phyloP scores from a whole-genome alignment of 2,113 vertebrate genomes.

The Istiophorus platypterus region DNA sequence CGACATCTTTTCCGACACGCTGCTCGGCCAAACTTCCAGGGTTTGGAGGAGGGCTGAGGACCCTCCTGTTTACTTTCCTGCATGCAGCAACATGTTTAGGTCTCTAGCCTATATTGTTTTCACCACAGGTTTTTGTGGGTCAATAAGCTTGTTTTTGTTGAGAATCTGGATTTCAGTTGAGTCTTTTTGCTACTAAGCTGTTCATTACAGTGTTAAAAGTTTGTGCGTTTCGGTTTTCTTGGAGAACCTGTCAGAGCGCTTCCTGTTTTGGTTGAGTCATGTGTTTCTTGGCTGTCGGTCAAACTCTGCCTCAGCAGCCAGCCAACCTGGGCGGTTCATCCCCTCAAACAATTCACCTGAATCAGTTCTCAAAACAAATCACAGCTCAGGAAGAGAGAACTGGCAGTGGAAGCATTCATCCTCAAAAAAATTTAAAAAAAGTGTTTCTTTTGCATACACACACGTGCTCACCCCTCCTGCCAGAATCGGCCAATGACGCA shows the following conservation, averaged over 20 bases:
- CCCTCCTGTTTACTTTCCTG: slow-evolving; percentile 48
- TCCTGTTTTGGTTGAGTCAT: slow-evolving; percentile 77
- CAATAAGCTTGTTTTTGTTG: slow-evolving; percentile 23
- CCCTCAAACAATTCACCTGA: slow-evolving; percentile 49
- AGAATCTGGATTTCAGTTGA: not conserved
- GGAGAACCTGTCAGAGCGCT: slow-evolving; percentile 42
- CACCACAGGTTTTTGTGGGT: not conserved
- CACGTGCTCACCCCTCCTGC: not conserved
- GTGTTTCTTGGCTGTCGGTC: slow-evolving; percentile 66
- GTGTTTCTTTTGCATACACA: not conserved
- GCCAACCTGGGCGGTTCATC: not conserved
- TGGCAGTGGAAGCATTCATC: slow-evolving; percentile 12
- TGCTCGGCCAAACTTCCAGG: slow-evolving; percentile 24
- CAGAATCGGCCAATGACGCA: slow-evolving; percentile 35
- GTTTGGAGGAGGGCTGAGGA: slow-evolving; percentile 4
- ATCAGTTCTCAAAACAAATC: slow-evolving; percentile 49
- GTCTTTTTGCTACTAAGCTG: slow-evolving; percentile 20
- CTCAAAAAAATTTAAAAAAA: not conserved
- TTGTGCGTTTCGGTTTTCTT: slow-evolving; percentile 34
- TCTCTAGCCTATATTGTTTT: not conserved
- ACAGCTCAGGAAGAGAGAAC: slow-evolving; percentile 29
- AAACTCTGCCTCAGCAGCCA: slow-evolving; percentile 8
- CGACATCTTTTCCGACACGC: slow-evolving; percentile 25
- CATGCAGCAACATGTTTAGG: not conserved
- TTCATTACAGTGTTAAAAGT: slow-evolving; percentile 23